These are phyloP conservation scores for Parotia lawesii DNA, from an alignment of 2,113 vertebrate genomes.

Conservation along the genomic window DNA sequence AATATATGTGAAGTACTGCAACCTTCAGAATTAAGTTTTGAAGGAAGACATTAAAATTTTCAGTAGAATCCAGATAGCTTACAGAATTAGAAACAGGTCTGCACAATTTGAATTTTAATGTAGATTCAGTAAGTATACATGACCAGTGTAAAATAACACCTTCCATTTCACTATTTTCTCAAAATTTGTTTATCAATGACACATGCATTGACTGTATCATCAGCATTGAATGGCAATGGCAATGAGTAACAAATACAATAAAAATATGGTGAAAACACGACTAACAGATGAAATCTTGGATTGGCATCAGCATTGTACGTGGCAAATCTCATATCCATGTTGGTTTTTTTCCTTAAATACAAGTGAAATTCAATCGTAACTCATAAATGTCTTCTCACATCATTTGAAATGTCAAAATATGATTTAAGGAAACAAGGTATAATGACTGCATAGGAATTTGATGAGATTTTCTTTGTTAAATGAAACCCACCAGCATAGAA, in stretches of 20 bases:
- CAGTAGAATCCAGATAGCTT: not conserved
- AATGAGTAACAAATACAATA: not conserved
- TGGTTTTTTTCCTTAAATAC: not conserved
- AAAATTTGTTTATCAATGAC: not conserved
- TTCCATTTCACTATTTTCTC: constrained; percentile 5
- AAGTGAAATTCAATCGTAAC: not conserved
- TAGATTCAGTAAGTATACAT: not conserved
- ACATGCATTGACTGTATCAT: not conserved
- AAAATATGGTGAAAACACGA: not conserved
- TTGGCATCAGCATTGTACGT: not conserved
- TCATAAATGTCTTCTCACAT: not conserved
- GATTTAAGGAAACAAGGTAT: not conserved
- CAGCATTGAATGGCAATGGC: not conserved
- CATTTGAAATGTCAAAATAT: not conserved
- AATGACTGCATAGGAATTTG: not conserved
- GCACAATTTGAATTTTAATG: constrained; percentile 12
- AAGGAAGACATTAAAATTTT: not conserved
- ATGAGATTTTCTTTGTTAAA: not conserved
- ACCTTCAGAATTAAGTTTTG: not conserved
- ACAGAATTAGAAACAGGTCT: constrained; percentile 7
- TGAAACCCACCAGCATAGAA: not conserved
- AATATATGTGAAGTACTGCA: not conserved
- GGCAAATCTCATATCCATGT: not conserved
- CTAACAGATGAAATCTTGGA: not conserved
- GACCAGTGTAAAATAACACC: not conserved